These are phyloP conservation scores for Uropetala carovei DNA, from an alignment of 2,888 invertebrate genomes.

Conservation along the genomic window DNA sequence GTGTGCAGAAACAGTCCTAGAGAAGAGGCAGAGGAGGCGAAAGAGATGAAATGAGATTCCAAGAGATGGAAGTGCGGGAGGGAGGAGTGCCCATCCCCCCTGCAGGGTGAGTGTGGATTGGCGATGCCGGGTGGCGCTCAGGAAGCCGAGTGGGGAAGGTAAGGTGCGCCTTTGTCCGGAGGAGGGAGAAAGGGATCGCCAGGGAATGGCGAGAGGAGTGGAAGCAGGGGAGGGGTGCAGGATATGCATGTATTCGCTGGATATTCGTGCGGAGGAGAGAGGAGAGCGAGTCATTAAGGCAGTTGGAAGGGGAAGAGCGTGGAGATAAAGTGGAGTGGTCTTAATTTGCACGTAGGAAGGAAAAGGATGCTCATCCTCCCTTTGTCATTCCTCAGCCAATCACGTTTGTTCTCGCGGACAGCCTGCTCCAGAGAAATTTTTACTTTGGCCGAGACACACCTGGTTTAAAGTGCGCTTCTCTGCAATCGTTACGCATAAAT, in stretches of 20 bases:
- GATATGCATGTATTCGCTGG: neutral
- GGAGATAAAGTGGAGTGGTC: neutral
- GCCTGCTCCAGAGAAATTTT: neutral
- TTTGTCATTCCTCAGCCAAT: conserved; percentile 13
- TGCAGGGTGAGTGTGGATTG: conserved; percentile 41
- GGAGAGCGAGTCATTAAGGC: no score
- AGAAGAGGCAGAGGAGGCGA: neutral
- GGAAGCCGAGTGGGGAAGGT: neutral
- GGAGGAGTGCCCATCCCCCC: neutral
- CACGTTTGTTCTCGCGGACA: neutral
- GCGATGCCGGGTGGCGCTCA: conserved; percentile 32
- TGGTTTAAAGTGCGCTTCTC: no score
- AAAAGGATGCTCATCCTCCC: neutral
- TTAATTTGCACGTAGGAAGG: neutral
- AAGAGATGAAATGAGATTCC: conserved; percentile 52
- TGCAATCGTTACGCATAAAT: no score
- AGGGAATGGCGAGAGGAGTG: neutral
- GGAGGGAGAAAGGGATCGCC: no score
- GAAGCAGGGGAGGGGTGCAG: neutral
- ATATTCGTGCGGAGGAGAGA: neutral
- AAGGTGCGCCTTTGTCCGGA: neutral
- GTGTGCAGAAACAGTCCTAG: neutral
- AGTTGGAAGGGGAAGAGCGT: neutral
- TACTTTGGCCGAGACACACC: no score
- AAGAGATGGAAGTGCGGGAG: conserved; percentile 31